Conservation (phyloP, 2,797 vertebrate species). For the Sebastes nivosus region DNA sequence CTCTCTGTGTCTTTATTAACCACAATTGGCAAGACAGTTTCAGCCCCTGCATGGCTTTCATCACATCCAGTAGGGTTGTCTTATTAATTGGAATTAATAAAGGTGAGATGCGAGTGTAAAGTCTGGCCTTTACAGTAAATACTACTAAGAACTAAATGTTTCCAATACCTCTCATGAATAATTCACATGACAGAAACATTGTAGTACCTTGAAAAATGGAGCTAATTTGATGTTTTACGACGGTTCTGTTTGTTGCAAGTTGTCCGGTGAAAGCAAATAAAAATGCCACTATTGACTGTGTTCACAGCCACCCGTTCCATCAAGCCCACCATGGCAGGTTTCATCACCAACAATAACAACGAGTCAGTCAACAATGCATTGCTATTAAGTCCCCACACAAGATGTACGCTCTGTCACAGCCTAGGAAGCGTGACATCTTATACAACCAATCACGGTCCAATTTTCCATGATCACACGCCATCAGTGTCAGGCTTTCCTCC, state of each 20-base stretch:
- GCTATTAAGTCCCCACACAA: slow-evolving; percentile 15
- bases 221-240: not conserved
- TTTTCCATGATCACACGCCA: slow-evolving; percentile 42
- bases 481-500: slow-evolving; percentile 37
- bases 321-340: slow-evolving; percentile 12
- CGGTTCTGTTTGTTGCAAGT: not conserved
- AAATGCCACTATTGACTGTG: not conserved
- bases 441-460: slow-evolving; percentile 46
- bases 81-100: slow-evolving; percentile 13
- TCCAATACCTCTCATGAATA: not conserved
- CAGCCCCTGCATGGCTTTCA: not conserved
- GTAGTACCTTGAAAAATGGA: not conserved
- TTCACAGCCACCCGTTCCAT: not conserved
- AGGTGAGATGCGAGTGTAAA: not conserved
- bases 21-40: slow-evolving; percentile 2
- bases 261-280: not conserved
- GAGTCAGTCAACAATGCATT: slow-evolving; percentile 44
- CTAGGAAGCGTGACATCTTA: slow-evolving; percentile 18
- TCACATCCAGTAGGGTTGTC: not conserved
- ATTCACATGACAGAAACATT: not conserved
- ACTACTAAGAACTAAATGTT: not conserved
- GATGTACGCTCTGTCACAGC: slow-evolving; percentile 8
- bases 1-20: slow-evolving; percentile 7
- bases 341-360: slow-evolving; percentile 32
- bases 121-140: not conserved